These are phyloP conservation scores for Lacerta viridis DNA, from an alignment of 2,797 vertebrate genomes.

Conservation along the genomic window DNA sequence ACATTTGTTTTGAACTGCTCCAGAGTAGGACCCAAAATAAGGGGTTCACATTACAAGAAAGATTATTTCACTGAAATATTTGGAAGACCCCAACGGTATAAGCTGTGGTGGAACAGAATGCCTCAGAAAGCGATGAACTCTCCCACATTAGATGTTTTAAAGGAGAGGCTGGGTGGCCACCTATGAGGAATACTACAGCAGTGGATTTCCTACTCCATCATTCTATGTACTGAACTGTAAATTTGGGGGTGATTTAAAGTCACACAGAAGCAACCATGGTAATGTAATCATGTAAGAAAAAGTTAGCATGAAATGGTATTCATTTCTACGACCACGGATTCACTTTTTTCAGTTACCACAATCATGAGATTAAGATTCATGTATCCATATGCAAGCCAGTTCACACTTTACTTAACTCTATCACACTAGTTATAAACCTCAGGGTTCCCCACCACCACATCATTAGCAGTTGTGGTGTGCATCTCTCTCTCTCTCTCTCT, in stretches of 20 bases:
- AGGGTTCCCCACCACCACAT: too few species aligned
- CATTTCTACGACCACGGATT: neutral
- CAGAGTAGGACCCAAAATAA: neutral
- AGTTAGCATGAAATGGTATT: neutral
- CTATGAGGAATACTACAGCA: too few species aligned
- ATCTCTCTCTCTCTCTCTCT: neutral
- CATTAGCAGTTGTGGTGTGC: neutral
- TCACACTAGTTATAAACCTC: neutral
- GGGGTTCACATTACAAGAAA: neutral
- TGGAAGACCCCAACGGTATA: too few species aligned
- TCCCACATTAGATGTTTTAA: neutral
- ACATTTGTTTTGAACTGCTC: neutral
- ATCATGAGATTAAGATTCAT: neutral
- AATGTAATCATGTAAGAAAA: neutral
- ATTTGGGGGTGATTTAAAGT: neutral
- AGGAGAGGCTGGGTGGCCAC: too few species aligned
- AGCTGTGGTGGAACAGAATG: neutral
- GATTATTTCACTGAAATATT: too few species aligned
- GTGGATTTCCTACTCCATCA: too few species aligned
- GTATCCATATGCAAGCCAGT: neutral
- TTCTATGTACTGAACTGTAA: neutral
- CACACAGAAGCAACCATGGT: neutral
- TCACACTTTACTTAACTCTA: neutral
- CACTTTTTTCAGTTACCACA: neutral
- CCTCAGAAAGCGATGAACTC: neutral